phyloP scores from a whole-genome alignment of 2,888 invertebrate genomes.

The Drosophila eohydei region DNA sequence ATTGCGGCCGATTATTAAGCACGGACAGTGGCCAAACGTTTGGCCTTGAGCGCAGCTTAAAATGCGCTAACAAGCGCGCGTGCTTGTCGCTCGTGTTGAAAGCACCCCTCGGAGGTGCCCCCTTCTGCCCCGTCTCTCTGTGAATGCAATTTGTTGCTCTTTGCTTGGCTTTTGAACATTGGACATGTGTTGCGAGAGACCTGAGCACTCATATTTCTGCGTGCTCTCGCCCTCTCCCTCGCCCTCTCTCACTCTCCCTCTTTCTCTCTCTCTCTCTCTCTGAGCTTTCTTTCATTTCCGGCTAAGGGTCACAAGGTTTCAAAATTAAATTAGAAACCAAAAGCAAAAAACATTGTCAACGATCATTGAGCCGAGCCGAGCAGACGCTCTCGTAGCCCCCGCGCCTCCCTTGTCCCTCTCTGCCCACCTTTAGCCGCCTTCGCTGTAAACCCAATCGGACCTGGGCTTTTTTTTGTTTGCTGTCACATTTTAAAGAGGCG shows the following conservation, averaged over 20 bases:
- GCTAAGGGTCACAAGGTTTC: constrained; percentile 47
- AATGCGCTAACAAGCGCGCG: constrained; percentile 67
- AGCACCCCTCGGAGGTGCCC: neutral
- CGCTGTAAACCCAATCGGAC: neutral
- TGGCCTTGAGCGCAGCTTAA: constrained; percentile 63
- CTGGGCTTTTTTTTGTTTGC: neutral
- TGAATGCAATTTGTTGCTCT: constrained; percentile 1
- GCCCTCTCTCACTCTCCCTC: constrained; percentile 4
- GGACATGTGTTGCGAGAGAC: constrained; percentile 19
- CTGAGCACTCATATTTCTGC: constrained; percentile 42
- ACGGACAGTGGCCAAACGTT: constrained; percentile 30
- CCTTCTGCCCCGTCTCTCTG: neutral
- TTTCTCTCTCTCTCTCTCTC: neutral
- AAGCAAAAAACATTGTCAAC: constrained; percentile 21
- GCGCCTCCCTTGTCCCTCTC: neutral
- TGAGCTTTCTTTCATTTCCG: constrained; percentile 42
- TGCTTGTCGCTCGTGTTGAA: constrained; percentile 37
- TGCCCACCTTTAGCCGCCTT: neutral
- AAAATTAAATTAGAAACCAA: constrained; percentile 78
- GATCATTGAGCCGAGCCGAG: constrained; percentile 20
- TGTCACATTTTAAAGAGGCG: constrained; percentile 60
- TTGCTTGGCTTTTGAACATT: neutral
- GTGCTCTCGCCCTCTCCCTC: neutral
- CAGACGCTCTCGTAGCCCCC: neutral
- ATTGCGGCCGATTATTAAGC: constrained; percentile 60